These are phyloP conservation scores for Pecten maximus DNA, from an alignment of 2,888 invertebrate species.

Conservation along the genomic window DNA sequence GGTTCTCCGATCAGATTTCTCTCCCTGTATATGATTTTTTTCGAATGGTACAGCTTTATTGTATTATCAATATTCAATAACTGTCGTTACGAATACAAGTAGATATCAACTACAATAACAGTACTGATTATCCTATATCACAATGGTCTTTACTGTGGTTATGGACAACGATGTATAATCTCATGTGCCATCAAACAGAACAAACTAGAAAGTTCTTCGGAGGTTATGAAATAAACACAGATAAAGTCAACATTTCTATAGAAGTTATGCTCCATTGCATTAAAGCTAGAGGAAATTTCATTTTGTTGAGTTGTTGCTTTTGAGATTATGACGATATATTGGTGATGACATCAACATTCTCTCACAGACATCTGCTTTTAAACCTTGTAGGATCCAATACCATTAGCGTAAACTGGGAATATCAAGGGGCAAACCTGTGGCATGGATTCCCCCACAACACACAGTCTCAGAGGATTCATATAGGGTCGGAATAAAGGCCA, in stretches of 20 bases:
- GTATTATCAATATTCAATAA: conserved; percentile 23
- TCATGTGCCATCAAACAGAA: background rate
- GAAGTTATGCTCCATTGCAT: background rate
- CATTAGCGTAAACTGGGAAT: background rate
- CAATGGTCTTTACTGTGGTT: background rate
- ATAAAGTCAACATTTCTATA: conserved; percentile 15
- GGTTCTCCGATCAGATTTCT: conserved; percentile 6
- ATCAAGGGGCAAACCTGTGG: background rate
- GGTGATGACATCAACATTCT: conserved; percentile 15
- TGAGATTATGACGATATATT: conserved; percentile 10
- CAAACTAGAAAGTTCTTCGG: background rate
- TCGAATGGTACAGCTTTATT: conserved; percentile 12
- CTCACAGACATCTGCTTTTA: background rate
- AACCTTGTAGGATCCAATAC: background rate
- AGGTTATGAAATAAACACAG: conserved; percentile 13
- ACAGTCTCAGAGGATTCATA: background rate
- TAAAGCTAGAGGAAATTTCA: background rate
- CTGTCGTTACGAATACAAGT: conserved; percentile 1
- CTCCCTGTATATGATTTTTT: background rate
- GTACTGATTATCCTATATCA: background rate
- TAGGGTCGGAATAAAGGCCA: background rate
- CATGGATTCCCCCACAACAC: background rate
- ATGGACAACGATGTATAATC: background rate
- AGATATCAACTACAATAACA: conserved; percentile 2
- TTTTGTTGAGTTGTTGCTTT: conserved; percentile 30